phyloP scores from a whole-genome alignment of 2,888 invertebrate genomes.

The Chirona hameri region DNA sequence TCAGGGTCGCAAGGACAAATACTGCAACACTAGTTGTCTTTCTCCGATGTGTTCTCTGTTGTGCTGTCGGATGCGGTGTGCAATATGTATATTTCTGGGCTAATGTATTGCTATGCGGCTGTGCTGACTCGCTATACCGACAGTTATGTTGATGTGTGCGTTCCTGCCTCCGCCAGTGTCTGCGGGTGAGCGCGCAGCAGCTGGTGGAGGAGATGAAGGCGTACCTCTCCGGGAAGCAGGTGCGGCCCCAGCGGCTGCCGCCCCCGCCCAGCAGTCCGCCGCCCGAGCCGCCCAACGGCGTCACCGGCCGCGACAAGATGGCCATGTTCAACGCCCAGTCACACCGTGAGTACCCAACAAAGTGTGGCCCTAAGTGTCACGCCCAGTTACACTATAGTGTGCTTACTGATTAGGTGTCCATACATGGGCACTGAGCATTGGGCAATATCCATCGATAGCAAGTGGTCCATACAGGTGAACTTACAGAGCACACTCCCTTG shows the following conservation, averaged over 20 bases:
- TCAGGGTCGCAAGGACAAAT: too few species aligned
- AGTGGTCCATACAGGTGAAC: too few species aligned
- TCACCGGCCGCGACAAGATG: constrained; percentile 54
- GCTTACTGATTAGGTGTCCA: too few species aligned
- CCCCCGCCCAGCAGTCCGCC: constrained; percentile 62
- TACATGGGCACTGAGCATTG: too few species aligned
- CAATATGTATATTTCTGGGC: too few species aligned
- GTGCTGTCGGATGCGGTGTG: too few species aligned
- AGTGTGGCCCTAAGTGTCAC: background rate
- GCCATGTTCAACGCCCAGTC: constrained; percentile 52
- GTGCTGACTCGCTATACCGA: constrained; percentile 31
- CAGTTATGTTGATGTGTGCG: too few species aligned
- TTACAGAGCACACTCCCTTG: too few species aligned
- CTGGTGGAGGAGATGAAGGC: constrained; percentile 77
- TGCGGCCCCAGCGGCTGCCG: constrained; percentile 49
- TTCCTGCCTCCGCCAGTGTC: constrained; percentile 64
- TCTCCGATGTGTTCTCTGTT: too few species aligned
- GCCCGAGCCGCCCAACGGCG: constrained; percentile 56
- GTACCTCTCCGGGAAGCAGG: constrained; percentile 60
- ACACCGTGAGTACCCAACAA: constrained; percentile 42
- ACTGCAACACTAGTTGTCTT: too few species aligned
- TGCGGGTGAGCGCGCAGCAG: constrained; percentile 74
- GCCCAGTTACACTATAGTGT: background rate
- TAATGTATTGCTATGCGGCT: too few species aligned
- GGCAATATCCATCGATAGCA: too few species aligned